These are phyloP conservation scores for Metopolophium dirhodum DNA, from an alignment of 1,140 invertebrate species.

Conservation along the genomic window DNA sequence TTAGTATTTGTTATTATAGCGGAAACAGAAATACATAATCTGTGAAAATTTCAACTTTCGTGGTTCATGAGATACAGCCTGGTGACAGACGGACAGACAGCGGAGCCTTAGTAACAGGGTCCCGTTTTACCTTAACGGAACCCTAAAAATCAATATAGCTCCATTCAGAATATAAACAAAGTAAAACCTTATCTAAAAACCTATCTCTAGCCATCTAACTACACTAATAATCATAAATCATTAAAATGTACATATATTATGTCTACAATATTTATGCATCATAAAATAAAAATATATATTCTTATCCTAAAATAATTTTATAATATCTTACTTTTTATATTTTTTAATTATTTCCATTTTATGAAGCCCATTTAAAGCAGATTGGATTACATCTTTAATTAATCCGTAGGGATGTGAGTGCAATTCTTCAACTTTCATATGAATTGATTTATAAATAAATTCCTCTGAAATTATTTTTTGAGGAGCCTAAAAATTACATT, in stretches of 20 bases:
- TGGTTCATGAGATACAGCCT: too few relatives aligned
- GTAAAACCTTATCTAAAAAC: not conserved
- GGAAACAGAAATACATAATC: too few relatives aligned
- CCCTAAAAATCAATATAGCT: too few relatives aligned
- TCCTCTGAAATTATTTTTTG: constrained; percentile 30
- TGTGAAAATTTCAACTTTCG: too few relatives aligned
- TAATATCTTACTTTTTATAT: constrained; percentile 13
- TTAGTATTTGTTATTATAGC: too few relatives aligned
- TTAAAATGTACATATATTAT: not conserved
- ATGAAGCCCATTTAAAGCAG: constrained; percentile 3
- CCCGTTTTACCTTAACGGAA: too few relatives aligned
- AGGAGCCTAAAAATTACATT: not conserved
- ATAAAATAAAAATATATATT: not conserved
- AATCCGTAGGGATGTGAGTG: constrained; percentile 22
- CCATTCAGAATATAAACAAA: not conserved
- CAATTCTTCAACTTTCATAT: not conserved
- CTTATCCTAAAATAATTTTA: not conserved
- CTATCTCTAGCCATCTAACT: not conserved
- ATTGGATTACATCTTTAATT: constrained; percentile 24
- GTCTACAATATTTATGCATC: not conserved
- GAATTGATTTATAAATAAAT: constrained; percentile 19
- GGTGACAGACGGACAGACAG: too few relatives aligned
- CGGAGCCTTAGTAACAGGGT: too few relatives aligned
- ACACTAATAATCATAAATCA: not conserved
- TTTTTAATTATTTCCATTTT: constrained; percentile 30